Evolutionary conservation across 2,113 vertebrate genomes (phyloP), one percentile per base, ranked within the genome.

Genomic region (Chitala chitala): DNA sequence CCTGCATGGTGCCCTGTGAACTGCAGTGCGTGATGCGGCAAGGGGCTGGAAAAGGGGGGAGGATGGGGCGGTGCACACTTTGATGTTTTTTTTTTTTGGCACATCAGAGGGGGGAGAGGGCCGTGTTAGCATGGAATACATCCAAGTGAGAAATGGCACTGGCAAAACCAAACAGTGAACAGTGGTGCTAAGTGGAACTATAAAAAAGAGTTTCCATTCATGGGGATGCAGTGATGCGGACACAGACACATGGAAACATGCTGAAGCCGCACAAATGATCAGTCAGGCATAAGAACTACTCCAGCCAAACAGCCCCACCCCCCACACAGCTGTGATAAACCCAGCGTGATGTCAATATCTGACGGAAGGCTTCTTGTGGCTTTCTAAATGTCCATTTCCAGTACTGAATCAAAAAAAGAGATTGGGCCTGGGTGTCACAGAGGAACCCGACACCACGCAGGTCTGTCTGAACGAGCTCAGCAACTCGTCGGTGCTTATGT

Each of bases 311-410:
- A n/a, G 24, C 58, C 44, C 65, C 59, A 9, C 48, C 7, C 5
- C 36, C 65, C 71, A 69, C 48, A 63, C 46, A 54, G 59, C 20
- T 33, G 54, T 51, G 56, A 79, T 76, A 55, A 76, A 72, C 33
- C 51, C 61, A 33, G 31, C 65, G 42, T 44, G 36, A 55, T 69
- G 71, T 44, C 65, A 24, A 36, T 44, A 17, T 69, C 56, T 64
- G 17, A 51, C 61, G 4, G 46, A 54, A 15, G 69, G 78, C 51
- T 65, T 40, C 71, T 61, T 36, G 13, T 12, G 29, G 58, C 68
- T 17, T 24, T 68, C 72, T 56, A 56, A 76, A 74, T 36, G 44
- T 73, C 54, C 42, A 58, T 71, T 55, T 46, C 53, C 20, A 42
- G 65, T 48, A 42, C n/a, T 48, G 38, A 75, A 69, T 69, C 56